Evolutionary conservation across 2,113 vertebrate species (phyloP).

Genomic region (Scartelaos histophorus): DNA sequence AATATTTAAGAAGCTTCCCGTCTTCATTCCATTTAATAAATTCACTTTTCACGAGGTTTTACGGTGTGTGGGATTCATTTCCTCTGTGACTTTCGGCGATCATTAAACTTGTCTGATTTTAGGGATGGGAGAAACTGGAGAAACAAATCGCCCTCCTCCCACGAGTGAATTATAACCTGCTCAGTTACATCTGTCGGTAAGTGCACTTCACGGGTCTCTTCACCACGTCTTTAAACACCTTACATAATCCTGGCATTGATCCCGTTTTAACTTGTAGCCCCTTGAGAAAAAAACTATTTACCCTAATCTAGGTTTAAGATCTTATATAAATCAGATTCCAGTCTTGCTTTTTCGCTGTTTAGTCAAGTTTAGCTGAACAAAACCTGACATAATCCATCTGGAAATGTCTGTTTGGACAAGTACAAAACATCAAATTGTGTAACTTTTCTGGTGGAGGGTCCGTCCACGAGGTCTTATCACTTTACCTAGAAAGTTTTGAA

Average conservation of each 20-base stretch:
- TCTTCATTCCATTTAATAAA: no score
- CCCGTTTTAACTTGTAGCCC: background rate
- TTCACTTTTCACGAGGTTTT: no score
- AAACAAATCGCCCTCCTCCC: slow-evolving; percentile 88
- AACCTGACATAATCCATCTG: background rate
- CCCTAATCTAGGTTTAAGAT: background rate
- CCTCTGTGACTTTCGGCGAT: background rate
- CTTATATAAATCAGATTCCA: background rate
- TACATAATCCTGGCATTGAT: background rate
- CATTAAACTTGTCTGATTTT: slow-evolving; percentile 8
- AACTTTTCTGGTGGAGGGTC: no score
- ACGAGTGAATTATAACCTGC: slow-evolving; percentile 89
- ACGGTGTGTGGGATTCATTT: no score
- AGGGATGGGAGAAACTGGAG: slow-evolving; percentile 85
- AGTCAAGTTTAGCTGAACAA: background rate
- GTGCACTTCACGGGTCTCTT: no score
- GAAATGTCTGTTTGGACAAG: background rate
- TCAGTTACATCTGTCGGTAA: slow-evolving; percentile 94
- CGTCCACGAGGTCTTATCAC: no score
- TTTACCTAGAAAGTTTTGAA: no score
- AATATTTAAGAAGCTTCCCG: no score
- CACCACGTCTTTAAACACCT: background rate
- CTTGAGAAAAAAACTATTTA: background rate
- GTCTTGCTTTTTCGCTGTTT: background rate
- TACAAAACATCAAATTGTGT: background rate